Base-by-base conservation (phyloP, 1,140 invertebrate species). In the Ericerus pela region DNA sequence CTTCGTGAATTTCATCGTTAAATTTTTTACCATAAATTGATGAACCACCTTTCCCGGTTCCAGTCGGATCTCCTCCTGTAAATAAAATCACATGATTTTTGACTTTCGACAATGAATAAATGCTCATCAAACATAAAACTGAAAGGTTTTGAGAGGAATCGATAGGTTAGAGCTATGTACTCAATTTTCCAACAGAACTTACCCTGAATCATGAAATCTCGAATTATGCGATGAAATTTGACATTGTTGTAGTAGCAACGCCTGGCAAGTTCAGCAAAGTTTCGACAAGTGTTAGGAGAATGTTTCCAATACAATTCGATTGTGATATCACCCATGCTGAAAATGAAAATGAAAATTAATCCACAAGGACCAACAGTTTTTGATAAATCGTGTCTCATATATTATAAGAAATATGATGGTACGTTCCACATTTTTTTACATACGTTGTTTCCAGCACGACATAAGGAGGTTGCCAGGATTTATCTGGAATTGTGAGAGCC, bases 251-350 rank as follows among this genome's bases (percentile, higher is more conserved):
- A 99, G 72, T 96, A 98, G 26, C 92, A 91, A 66, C 93, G 74
- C 59, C 89, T 73, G 0, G 84, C 75, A 27, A 98, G 72, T 72
- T 98, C 94, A 54, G 92, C 92, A 75, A 98, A 98, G 69, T 99
- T 99, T 65, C 86, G 74, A 60, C 95, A 98, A 2, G 94, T 96
- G 56, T 83, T 82, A 22, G 94, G 93, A 8, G 93, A 84, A 70
- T 98, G 93, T 71, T 95, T 92, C 95, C 94, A 99, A 66, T 98
- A 99, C 41, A 98, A 73, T 69, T 99, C 94, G 36, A 97, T 71
- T 0, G 80, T 76, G 27, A 98, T 75, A 65, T 86, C 84, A 1
- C 95, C 94, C 90, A 97, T 96, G 30, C 93, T 97, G 66, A 29
- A 63, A 77, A 73, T 62, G 64, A 60, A 65, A 56, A 64, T 58